Conservation (phyloP, 2,888 invertebrate genomes). For the Abrostola tripartita region DNA sequence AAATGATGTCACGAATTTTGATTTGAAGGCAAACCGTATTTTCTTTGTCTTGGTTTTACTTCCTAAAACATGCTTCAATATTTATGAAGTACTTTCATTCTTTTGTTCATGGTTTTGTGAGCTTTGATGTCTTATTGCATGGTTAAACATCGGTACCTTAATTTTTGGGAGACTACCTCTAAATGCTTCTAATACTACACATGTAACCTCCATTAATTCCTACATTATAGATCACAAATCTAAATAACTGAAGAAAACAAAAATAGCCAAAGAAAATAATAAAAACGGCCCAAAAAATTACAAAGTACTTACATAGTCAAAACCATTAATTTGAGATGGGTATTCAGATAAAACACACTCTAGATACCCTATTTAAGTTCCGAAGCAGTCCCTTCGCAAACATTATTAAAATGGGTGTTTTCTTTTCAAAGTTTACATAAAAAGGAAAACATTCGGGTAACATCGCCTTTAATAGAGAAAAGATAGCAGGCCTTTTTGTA, state of each 20-base stretch:
- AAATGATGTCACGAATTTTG: background rate
- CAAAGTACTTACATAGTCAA: background rate
- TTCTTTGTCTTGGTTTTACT: no score
- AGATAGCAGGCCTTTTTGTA: conserved; percentile 24
- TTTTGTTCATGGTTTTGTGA: no score
- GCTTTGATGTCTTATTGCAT: no score
- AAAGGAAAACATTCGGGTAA: conserved; percentile 17
- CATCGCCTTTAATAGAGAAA: conserved; percentile 13
- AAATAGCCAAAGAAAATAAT: background rate
- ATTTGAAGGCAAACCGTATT: background rate
- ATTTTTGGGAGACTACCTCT: no score
- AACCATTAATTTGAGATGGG: conserved; percentile 2
- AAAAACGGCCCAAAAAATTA: background rate
- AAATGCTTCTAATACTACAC: no score
- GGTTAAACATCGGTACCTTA: no score
- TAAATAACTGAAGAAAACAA: background rate
- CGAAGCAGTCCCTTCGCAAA: conserved; percentile 20
- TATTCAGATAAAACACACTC: conserved; percentile 7
- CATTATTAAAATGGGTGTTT: conserved; percentile 38
- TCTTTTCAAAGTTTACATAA: conserved; percentile 21
- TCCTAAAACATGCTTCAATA: no score
- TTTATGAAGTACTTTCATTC: no score
- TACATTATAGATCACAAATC: no score
- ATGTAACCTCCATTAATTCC: no score
- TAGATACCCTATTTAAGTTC: conserved; percentile 13